phyloP scores from a whole-genome alignment of 2,888 invertebrate species.

The Zaprionus bogoriensis region DNA sequence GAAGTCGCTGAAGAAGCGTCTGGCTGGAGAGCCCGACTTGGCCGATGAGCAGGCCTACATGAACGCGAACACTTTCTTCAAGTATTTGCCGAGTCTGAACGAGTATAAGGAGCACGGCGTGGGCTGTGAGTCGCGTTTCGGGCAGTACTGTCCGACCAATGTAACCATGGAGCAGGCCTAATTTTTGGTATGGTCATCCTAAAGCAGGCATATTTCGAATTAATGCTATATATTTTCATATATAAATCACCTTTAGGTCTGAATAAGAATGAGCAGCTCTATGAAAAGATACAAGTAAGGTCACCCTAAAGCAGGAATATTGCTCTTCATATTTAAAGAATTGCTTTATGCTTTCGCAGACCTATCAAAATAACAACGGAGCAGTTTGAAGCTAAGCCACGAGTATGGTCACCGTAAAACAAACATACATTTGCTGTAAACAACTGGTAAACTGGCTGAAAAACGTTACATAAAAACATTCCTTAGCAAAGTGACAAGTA shows the following conservation, averaged over 20 bases:
- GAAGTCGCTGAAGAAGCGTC: constrained; percentile 84
- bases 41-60: constrained; percentile 55
- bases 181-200: background rate
- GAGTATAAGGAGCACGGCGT: constrained; percentile 86
- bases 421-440: too few relatives aligned
- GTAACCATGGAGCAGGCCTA: constrained; percentile 16
- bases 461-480: too few relatives aligned
- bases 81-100: constrained; percentile 85
- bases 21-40: constrained; percentile 52
- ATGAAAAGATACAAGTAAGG: background rate
- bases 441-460: too few relatives aligned
- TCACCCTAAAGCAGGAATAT: too few relatives aligned
- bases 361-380: too few relatives aligned
- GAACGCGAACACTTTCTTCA: constrained; percentile 84
- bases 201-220: too few relatives aligned
- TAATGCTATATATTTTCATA: too few relatives aligned
- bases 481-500: too few relatives aligned
- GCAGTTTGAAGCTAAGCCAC: too few relatives aligned
- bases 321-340: too few relatives aligned
- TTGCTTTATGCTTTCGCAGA: too few relatives aligned
- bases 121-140: constrained; percentile 86
- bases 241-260: too few relatives aligned
- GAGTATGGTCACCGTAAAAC: background rate
- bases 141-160: constrained; percentile 80
- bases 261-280: background rate